Conservation (phyloP, 2,797 vertebrate genomes). For the Hozukius guyotensis region DNA sequence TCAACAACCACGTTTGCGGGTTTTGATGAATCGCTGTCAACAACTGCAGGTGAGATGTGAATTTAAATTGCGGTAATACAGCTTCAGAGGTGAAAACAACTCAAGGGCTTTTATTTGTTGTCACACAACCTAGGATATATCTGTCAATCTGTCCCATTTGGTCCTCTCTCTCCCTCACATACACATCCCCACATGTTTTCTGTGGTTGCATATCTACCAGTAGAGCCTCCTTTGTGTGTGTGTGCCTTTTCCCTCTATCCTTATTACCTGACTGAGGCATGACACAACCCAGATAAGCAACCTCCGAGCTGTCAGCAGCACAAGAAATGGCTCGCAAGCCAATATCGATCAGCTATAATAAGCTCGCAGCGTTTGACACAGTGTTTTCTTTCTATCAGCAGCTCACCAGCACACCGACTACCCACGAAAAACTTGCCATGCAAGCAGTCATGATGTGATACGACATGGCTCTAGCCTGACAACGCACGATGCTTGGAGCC, state of each 20-base stretch:
- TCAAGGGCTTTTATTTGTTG: slow-evolving; percentile 18
- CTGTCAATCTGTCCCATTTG: slow-evolving; percentile 41
- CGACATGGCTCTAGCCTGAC: slow-evolving; percentile 21
- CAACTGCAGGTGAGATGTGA: neutral
- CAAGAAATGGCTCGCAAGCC: slow-evolving; percentile 54
- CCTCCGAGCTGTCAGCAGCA: slow-evolving; percentile 61
- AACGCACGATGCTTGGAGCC: slow-evolving; percentile 6
- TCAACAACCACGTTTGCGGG: neutral
- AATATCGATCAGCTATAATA: slow-evolving; percentile 78
- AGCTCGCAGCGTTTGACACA: slow-evolving; percentile 63
- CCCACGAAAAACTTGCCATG: slow-evolving; percentile 1
- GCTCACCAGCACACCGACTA: slow-evolving; percentile 18
- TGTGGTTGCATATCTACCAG: slow-evolving; percentile 23
- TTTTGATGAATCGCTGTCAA: slow-evolving; percentile 14
- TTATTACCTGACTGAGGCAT: slow-evolving; percentile 66
- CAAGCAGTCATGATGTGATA: slow-evolving; percentile 7
- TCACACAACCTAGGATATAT: slow-evolving; percentile 27
- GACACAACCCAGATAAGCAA: slow-evolving; percentile 68
- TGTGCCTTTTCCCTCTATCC: slow-evolving; percentile 25
- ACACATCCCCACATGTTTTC: neutral
- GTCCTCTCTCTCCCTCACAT: neutral
- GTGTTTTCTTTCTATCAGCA: slow-evolving; percentile 52
- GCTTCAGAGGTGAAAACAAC: slow-evolving; percentile 37
- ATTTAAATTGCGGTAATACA: slow-evolving; percentile 1
- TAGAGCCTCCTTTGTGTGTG: slow-evolving; percentile 7